Evolutionary conservation across 2,113 vertebrate species (phyloP).

Genomic region (Ondatra zibethicus): DNA sequence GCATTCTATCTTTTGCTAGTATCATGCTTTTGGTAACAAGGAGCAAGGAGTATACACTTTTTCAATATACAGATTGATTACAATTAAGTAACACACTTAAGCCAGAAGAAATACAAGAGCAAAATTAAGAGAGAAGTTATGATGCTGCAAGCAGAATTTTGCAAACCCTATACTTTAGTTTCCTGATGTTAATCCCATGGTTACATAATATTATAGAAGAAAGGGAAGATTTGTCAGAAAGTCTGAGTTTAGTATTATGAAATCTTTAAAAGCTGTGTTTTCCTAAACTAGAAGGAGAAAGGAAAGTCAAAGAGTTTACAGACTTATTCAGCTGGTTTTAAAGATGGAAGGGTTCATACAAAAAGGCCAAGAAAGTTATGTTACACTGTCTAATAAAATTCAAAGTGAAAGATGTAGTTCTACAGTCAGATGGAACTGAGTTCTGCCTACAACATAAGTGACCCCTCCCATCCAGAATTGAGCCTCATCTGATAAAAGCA

Average conservation of each 20-base stretch:
- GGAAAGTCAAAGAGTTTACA: neutral
- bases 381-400: neutral
- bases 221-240: neutral
- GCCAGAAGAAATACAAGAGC: neutral
- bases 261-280: neutral
- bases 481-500: neutral
- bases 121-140: neutral
- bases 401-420: neutral
- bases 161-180: neutral
- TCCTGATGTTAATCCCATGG: neutral
- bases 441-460: neutral
- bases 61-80: neutral
- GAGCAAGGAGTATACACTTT: neutral
- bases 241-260: neutral
- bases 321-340: neutral
- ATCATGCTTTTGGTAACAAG: neutral
- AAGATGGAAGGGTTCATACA: neutral
- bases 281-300: neutral
- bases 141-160: neutral
- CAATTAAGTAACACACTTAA: neutral
- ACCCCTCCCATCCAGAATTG: neutral
- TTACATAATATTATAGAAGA: neutral
- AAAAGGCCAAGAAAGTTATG: neutral
- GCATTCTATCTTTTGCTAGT: neutral
- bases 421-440: neutral